A percentile compares a stretch with the other conserved stretches of the same genome.
These are phyloP conservation scores for Carassius gibelio DNA, from an alignment of 2,113 vertebrate species.

Conservation along the genomic window DNA sequence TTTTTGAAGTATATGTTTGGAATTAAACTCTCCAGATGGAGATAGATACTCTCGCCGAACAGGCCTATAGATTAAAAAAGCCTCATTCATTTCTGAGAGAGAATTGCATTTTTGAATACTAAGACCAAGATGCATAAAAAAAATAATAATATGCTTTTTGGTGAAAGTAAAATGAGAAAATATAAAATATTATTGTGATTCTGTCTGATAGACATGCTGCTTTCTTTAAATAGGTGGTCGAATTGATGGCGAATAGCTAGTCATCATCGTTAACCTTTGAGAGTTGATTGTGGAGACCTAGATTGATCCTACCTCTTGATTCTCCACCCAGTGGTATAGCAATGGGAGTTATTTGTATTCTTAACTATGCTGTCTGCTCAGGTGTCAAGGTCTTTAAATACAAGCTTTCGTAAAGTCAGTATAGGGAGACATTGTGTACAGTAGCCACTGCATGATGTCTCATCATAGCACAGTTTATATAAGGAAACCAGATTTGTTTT, in stretches of 20 bases:
- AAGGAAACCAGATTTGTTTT: background rate
- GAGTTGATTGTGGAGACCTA: background rate
- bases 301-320: slow-evolving; percentile 32
- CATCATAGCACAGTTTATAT: background rate
- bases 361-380: slow-evolving; percentile 22
- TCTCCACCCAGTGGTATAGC: slow-evolving; percentile 10
- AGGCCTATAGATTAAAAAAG: slow-evolving; percentile 26
- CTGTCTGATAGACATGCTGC: slow-evolving; percentile 24
- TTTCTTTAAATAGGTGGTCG: background rate
- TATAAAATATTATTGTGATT: slow-evolving; percentile 6
- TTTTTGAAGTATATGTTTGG: background rate
- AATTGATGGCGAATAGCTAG: background rate
- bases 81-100: slow-evolving; percentile 16
- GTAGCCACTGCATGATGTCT: background rate
- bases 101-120: slow-evolving; percentile 27
- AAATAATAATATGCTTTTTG: slow-evolving; percentile 21
- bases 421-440: background rate
- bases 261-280: background rate
- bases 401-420: background rate
- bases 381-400: slow-evolving; percentile 8
- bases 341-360: slow-evolving; percentile 36
- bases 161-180: slow-evolving; percentile 39
- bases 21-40: background rate
- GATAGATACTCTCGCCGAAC: background rate
- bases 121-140: slow-evolving; percentile 47